Conservation (phyloP, 2,888 invertebrate species). For the Harmothoe impar region DNA sequence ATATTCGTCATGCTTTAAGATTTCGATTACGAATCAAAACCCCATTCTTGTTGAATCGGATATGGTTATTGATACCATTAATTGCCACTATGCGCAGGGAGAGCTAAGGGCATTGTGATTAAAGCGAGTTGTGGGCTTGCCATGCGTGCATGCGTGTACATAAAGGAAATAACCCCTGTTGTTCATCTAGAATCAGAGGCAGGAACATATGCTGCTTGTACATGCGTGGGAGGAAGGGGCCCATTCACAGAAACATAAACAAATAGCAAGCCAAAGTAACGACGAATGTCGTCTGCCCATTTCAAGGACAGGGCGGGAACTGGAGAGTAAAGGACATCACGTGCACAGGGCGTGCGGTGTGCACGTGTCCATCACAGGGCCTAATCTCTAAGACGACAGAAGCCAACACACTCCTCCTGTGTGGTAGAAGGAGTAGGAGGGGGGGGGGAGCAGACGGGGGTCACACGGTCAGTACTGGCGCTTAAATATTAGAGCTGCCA, state of each 20-base stretch:
- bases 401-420: not conserved
- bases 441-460: not conserved
- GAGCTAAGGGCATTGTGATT: not conserved
- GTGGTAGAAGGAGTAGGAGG: not conserved
- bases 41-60: not conserved
- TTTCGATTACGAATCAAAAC: not conserved
- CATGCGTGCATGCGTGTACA: not conserved
- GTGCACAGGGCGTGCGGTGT: too few species aligned
- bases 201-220: not conserved
- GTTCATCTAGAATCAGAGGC: not conserved
- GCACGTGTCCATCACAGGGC: too few species aligned
- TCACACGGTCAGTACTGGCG: not conserved
- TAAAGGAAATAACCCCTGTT: not conserved
- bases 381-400: not conserved
- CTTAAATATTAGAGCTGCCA: slow-evolving; percentile 14
- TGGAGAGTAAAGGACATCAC: too few species aligned
- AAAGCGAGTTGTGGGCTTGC: not conserved
- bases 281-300: too few species aligned
- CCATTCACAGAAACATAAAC: not conserved
- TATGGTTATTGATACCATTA: not conserved
- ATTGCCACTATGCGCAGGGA: not conserved
- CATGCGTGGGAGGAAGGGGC: not conserved
- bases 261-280: too few species aligned
- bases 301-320: too few species aligned
- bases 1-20: not conserved